phyloP scores from a whole-genome alignment of 1,140 invertebrate species.

The Helicoverpa armigera region DNA sequence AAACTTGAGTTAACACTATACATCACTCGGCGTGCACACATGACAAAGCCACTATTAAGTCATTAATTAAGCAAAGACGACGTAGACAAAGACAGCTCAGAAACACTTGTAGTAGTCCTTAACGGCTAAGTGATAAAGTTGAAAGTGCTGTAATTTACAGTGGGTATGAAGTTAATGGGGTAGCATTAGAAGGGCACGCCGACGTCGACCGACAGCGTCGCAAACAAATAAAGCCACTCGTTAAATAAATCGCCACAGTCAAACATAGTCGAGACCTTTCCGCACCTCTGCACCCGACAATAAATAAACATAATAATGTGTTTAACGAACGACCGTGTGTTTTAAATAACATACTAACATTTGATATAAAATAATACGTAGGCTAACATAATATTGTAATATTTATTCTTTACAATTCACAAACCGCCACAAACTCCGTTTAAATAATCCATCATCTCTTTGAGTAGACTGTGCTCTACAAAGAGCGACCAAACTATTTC shows the following conservation, averaged over 20 bases:
- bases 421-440: background rate
- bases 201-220: conserved; percentile 53
- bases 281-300: conserved; percentile 64
- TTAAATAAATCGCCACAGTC: conserved; percentile 71
- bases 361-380: conserved; percentile 16
- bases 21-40: conserved; percentile 58
- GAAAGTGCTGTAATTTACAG: conserved; percentile 61
- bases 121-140: conserved; percentile 58
- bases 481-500: conserved; percentile 4
- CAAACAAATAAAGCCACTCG: conserved; percentile 73
- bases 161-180: conserved; percentile 63
- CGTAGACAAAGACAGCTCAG: conserved; percentile 47
- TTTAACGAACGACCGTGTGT: conserved; percentile 48
- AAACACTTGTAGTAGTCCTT: conserved; percentile 42
- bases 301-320: conserved; percentile 63
- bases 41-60: conserved; percentile 66
- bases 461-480: conserved; percentile 6
- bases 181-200: conserved; percentile 64
- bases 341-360: conserved; percentile 17
- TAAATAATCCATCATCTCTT: conserved; percentile 28
- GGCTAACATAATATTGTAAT: conserved; percentile 5
- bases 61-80: conserved; percentile 65
- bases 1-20: conserved; percentile 55
- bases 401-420: conserved; percentile 6
- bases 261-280: conserved; percentile 68